A percentile compares a stretch with the other conserved stretches of the same genome.
Conservation (phyloP, 2,888 invertebrate genomes). For the Choreutis nemorana region DNA sequence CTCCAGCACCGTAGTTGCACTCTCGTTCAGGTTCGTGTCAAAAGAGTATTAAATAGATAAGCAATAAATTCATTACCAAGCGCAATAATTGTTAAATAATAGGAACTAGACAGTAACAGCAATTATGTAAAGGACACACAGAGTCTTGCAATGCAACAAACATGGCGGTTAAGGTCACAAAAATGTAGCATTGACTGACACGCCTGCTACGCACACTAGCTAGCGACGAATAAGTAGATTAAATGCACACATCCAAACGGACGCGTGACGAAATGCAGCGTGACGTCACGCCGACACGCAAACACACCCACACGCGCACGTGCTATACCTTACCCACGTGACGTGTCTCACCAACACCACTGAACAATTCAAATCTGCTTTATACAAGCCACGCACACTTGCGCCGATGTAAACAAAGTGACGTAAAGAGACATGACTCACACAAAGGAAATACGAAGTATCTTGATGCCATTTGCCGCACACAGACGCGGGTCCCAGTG, state of each 20-base stretch:
- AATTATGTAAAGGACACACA: constrained; percentile 31
- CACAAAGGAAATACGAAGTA: constrained; percentile 25
- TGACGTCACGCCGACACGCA: constrained; percentile 58
- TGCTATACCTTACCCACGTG: constrained; percentile 28
- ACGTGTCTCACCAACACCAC: constrained; percentile 22
- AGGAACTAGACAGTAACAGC: no score
- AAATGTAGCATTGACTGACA: constrained; percentile 60
- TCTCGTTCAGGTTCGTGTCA: no score
- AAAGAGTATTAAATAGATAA: no score
- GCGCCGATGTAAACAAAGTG: constrained; percentile 54
- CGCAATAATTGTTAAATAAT: no score
- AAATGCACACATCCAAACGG: constrained; percentile 17
- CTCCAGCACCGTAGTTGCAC: no score
- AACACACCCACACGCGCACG: constrained; percentile 57
- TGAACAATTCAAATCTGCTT: constrained; percentile 11
- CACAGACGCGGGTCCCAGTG: constrained; percentile 27
- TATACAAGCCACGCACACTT: constrained; percentile 19
- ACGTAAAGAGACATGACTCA: constrained; percentile 49
- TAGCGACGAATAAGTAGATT: constrained; percentile 3
- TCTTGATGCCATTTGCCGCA: constrained; percentile 23
- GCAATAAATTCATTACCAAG: no score
- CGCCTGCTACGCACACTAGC: constrained; percentile 24
- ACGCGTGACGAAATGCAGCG: constrained; percentile 32
- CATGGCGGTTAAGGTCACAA: constrained; percentile 61
- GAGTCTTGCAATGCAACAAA: constrained; percentile 32